Base-by-base conservation (phyloP, 2,797 vertebrate species). In the Poeciliopsis presidionis region DNA sequence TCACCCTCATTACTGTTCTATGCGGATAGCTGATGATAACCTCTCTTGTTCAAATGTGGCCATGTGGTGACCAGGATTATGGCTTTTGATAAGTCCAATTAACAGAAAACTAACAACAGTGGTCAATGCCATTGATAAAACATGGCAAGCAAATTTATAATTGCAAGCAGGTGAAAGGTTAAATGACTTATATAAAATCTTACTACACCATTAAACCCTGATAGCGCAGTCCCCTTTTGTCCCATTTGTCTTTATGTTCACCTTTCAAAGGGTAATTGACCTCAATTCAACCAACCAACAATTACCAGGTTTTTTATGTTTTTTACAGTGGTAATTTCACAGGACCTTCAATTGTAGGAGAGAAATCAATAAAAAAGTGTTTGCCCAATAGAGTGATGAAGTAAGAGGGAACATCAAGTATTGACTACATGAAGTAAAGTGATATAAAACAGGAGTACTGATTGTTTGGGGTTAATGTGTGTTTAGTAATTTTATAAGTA, bases 81-180 rank as follows among this genome's bases (percentile, higher is more conserved):
- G 53, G 75, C 78, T 85, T 84, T 85, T 87, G 87, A 91, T 87
- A 69, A 89, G 82, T 83, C 81, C 61, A 90, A 90, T 93, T 92
- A 91, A 93, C 83, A 84, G 74, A 77, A 72, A 82, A 73, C 83
- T 82, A 86, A 90, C 36, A 71, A 87, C 82, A 45, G 80, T 28
- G 57, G 87, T 94, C 84, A 7, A 92, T 89, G 43, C 65, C 86
- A 86, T 87, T 88, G 89, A 92, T 90, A 88, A 83, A 84, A 87
- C 87, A 84, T 74, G 71, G 72, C 61, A 43, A 45, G 63, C 75
- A 86, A 90, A 86, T 90, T 89, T 83, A 89, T 83, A 91, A 92
- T 87, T 88, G 80, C 69, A 55, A 43, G 1, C 18, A 89, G 88
- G 78, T 91, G 73, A 92, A 91, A 91, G 93, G 90, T 91, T 92